Conservation (phyloP, 2,113 vertebrate genomes). For the Empidonax alnorum region DNA sequence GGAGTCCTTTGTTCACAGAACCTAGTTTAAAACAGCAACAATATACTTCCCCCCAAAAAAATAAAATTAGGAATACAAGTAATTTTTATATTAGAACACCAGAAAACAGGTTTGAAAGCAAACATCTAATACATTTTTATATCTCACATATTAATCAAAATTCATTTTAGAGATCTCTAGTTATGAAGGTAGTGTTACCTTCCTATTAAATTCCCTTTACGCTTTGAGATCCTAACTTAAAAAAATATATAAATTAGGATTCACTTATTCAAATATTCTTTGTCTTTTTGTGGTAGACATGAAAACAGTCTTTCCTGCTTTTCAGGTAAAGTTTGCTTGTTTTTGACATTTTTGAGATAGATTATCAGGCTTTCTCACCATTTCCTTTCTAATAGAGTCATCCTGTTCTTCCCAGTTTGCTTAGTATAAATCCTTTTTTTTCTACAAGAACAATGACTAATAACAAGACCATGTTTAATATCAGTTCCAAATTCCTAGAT, state of each 20-base stretch:
- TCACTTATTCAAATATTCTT: neutral
- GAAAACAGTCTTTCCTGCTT: neutral
- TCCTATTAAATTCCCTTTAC: neutral
- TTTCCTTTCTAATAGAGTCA: neutral
- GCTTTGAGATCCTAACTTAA: neutral
- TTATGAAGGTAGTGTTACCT: neutral
- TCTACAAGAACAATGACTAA: neutral
- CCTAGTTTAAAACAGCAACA: neutral
- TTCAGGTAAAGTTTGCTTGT: neutral
- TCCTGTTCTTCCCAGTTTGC: neutral
- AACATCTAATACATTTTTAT: neutral
- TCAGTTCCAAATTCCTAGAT: neutral
- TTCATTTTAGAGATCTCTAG: neutral
- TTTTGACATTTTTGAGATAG: neutral
- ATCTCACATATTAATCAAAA: neutral
- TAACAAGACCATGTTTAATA: neutral
- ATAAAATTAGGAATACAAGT: neutral
- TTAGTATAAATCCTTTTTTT: neutral
- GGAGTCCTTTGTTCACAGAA: neutral
- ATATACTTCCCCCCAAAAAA: neutral
- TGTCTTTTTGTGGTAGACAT: neutral
- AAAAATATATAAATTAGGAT: neutral
- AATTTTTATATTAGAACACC: neutral
- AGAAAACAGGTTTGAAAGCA: neutral
- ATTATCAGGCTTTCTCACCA: neutral